Conservation (phyloP, 2,888 invertebrate genomes). For the Aphrophora alni region DNA sequence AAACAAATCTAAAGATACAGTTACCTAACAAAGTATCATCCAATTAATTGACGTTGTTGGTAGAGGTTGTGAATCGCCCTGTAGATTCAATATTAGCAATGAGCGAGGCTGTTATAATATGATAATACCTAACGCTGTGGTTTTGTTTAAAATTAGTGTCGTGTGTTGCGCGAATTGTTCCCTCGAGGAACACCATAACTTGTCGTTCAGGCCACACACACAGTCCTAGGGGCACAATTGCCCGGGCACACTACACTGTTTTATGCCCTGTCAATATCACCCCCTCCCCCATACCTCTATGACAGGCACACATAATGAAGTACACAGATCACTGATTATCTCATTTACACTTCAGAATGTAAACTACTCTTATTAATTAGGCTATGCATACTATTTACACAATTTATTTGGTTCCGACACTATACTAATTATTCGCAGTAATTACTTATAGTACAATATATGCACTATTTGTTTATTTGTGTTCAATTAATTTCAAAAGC, state of each 20-base stretch:
- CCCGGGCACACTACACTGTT: conserved; percentile 6
- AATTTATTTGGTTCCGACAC: background rate
- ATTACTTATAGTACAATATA: background rate
- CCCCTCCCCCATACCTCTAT: conserved; percentile 17
- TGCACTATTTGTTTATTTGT: conserved; percentile 12
- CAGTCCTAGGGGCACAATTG: background rate
- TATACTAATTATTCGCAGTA: background rate
- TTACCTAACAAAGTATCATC: background rate
- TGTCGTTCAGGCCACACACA: background rate
- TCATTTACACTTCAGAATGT: conserved; percentile 33
- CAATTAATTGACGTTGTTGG: background rate
- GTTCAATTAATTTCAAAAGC: background rate
- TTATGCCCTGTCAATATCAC: background rate
- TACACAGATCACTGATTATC: conserved; percentile 29
- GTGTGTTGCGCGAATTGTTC: conserved; percentile 23
- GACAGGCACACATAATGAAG: conserved; percentile 19
- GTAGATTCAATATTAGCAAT: background rate
- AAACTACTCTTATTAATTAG: conserved; percentile 29
- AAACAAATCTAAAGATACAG: too few relatives aligned
- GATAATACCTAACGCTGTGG: conserved; percentile 32
- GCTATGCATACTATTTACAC: background rate
- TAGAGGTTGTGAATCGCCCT: background rate
- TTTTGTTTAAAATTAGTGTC: conserved; percentile 36
- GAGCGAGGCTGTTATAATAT: conserved; percentile 15
- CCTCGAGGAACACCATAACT: conserved; percentile 1